A percentile compares a stretch with the other conserved stretches of the same genome.
Evolutionary conservation across 2,797 vertebrate species (phyloP).

Genomic region (Mormyrops boulengeri): DNA sequence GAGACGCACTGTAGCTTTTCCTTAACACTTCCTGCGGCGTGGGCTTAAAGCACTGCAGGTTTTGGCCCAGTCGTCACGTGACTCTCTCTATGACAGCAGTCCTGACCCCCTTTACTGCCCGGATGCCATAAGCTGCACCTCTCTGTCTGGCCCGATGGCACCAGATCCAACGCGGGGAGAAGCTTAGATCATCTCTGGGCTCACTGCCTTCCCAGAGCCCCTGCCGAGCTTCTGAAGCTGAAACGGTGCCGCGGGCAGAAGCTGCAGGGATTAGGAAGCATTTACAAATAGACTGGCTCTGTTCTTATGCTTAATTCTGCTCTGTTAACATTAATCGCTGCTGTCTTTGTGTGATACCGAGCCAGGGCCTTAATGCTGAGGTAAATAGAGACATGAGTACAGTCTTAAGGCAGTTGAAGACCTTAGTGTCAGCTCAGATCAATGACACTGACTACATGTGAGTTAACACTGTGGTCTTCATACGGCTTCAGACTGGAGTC

Average conservation of each 20-base stretch:
- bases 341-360: neutral
- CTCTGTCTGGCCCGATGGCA: neutral
- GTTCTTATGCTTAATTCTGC: neutral
- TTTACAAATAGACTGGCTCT: neutral
- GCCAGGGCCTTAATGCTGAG: neutral
- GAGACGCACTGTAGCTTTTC: neutral
- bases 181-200: neutral
- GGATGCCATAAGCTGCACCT: neutral
- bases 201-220: neutral
- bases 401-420: neutral
- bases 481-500: neutral
- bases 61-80: neutral
- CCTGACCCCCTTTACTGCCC: neutral
- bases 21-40: neutral
- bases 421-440: neutral
- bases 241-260: neutral
- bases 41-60: neutral
- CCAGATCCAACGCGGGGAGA: neutral
- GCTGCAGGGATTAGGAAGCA: neutral
- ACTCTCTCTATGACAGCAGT: neutral
- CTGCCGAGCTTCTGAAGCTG: slow-evolving; percentile 6
- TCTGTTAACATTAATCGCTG: slow-evolving; percentile 1
- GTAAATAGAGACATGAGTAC: neutral
- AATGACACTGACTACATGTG: neutral
- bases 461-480: neutral